Conservation (phyloP, 30 jellyfish, hydroid and myxozoan genomes). For the Aurelia coerulea region DNA sequence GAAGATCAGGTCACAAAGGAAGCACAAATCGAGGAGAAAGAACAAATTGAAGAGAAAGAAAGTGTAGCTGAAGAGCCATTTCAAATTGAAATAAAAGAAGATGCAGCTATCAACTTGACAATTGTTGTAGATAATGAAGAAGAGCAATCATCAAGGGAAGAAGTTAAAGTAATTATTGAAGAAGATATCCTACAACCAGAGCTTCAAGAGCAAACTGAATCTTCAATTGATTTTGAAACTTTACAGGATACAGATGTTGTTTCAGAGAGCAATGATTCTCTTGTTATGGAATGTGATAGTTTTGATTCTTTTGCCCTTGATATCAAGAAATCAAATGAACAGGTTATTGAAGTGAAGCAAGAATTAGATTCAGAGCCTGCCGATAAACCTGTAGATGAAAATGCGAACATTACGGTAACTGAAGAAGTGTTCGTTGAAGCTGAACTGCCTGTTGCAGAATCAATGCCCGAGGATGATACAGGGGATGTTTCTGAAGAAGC, state of each 20-base stretch:
- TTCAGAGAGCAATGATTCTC: conserved; percentile 8
- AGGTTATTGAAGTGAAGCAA: background rate
- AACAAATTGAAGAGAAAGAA: background rate
- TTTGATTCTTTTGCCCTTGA: conserved; percentile 65
- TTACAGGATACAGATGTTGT: conserved; percentile 14
- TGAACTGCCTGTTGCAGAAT: conserved; percentile 24
- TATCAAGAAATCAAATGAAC: conserved; percentile 19
- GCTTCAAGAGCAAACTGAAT: conserved; percentile 6
- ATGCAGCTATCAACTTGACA: background rate
- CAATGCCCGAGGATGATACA: background rate
- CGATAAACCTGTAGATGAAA: background rate
- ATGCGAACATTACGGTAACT: background rate
- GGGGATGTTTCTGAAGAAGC: background rate
- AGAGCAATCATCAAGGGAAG: background rate
- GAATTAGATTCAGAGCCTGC: background rate
- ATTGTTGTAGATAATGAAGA: background rate
- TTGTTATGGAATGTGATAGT: conserved; percentile 34
- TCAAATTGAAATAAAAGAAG: background rate
- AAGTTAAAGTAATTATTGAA: background rate
- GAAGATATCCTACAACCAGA: conserved; percentile 38
- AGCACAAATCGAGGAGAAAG: background rate
- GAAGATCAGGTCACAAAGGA: too few species aligned
- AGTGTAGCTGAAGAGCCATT: background rate
- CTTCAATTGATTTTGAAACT: conserved; percentile 28
- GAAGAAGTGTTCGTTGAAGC: conserved; percentile 3